Evolutionary conservation across 30 jellyfish, hydroid and myxozoan genomes (phyloP).

Genomic region (Morbakka virulenta): DNA sequence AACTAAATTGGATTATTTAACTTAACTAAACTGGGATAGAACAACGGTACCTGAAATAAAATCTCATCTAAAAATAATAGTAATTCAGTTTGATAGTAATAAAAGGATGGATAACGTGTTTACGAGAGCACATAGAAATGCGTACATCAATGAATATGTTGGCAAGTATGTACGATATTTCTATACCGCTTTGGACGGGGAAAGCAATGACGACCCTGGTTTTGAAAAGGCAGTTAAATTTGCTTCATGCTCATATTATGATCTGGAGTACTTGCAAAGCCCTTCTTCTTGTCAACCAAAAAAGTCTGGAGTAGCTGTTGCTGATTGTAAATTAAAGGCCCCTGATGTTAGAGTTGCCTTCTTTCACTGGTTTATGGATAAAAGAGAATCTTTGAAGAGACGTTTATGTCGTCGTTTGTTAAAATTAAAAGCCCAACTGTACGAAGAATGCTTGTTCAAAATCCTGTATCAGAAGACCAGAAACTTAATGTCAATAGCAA

Average conservation of each 20-base stretch:
- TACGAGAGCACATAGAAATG: too few relatives aligned
- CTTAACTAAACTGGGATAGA: too few relatives aligned
- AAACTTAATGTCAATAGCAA: constrained; percentile 9
- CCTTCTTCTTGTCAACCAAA: constrained; percentile 28
- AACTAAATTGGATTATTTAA: too few relatives aligned
- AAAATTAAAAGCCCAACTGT: constrained; percentile 40
- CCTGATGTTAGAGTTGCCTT: constrained; percentile 47
- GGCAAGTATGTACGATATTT: constrained; percentile 65
- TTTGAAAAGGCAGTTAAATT: constrained; percentile 66
- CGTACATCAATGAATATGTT: too few relatives aligned
- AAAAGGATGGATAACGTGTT: too few relatives aligned
- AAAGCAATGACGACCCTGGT: constrained; percentile 41
- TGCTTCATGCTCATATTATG: constrained; percentile 45
- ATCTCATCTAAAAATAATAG: too few relatives aligned
- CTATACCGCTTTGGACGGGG: constrained; percentile 59
- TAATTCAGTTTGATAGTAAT: too few relatives aligned
- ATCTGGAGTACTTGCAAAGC: neutral
- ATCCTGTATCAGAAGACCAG: constrained; percentile 1
- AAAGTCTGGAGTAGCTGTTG: constrained; percentile 26
- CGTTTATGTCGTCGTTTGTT: constrained; percentile 43
- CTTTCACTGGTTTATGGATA: constrained; percentile 43
- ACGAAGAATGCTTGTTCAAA: constrained; percentile 69
- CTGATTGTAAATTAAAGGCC: constrained; percentile 9
- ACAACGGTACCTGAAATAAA: too few relatives aligned
- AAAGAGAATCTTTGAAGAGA: constrained; percentile 52